These are phyloP conservation scores for Serilophus lunatus DNA, from an alignment of 2,113 vertebrate genomes.

Conservation along the genomic window DNA sequence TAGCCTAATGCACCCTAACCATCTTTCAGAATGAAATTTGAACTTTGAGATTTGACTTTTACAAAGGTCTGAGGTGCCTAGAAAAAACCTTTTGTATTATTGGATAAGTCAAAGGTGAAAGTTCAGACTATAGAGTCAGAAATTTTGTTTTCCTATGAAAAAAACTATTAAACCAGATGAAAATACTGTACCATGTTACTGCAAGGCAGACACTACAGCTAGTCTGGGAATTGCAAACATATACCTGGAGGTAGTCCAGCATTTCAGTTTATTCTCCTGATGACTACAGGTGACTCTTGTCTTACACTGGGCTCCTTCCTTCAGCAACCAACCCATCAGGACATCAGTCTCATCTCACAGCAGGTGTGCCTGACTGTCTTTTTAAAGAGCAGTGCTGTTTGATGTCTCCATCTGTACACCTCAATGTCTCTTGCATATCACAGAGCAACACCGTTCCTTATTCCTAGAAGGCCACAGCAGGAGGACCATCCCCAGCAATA, in stretches of 20 bases:
- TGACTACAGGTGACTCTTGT: not conserved
- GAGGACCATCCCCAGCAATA: not conserved
- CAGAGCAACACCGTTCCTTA: not conserved
- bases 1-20: not conserved
- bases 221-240: not conserved
- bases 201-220: not conserved
- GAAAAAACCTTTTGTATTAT: not conserved
- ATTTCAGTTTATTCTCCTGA: not conserved
- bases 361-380: not conserved
- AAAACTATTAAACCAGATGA: not conserved
- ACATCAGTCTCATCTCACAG: not conserved
- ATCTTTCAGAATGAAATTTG: not conserved
- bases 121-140: not conserved
- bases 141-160: not conserved
- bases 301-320: not conserved
- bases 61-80: not conserved
- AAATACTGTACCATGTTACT: not conserved
- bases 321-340: not conserved
- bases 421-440: not conserved
- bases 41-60: not conserved
- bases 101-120: not conserved
- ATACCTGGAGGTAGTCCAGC: not conserved
- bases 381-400: not conserved
- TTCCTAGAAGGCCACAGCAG: not conserved
- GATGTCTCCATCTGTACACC: not conserved